These are phyloP conservation scores for Cacoxenus indagator DNA, from an alignment of 2,888 invertebrate species.

Conservation along the genomic window DNA sequence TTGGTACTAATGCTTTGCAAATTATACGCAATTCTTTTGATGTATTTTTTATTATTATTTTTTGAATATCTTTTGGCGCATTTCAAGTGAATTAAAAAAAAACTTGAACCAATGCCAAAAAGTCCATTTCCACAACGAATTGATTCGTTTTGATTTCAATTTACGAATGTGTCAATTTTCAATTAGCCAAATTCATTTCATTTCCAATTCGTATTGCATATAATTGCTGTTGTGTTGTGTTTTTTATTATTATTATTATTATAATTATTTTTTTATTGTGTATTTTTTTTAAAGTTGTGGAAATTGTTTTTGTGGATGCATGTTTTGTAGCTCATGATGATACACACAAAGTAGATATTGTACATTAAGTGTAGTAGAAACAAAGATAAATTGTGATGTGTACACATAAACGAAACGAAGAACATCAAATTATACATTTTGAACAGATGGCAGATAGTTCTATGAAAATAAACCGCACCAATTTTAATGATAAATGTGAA, in stretches of 20 bases:
- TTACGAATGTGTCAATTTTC: conserved; percentile 10
- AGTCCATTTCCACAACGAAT: conserved; percentile 46
- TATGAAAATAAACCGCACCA: no score
- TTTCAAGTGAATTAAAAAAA: conserved; percentile 30
- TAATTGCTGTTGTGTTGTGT: neutral
- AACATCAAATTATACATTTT: neutral
- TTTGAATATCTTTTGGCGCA: conserved; percentile 32
- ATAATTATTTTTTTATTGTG: conserved; percentile 6
- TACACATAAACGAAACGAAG: neutral
- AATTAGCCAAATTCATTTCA: conserved; percentile 9
- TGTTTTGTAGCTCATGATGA: neutral
- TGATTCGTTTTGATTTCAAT: conserved; percentile 12
- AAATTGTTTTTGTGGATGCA: conserved; percentile 22
- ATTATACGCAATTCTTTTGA: conserved; percentile 48
- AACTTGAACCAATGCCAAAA: conserved; percentile 51
- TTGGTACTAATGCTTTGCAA: conserved; percentile 49
- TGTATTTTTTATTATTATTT: conserved; percentile 17
- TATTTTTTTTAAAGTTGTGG: conserved; percentile 14
- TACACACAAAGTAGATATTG: neutral
- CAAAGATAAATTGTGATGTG: neutral
- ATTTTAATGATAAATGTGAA: no score
- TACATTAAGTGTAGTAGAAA: neutral
- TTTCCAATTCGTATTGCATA: neutral
- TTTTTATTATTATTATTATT: neutral
- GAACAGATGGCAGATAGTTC: no score